Evolutionary conservation across 2,888 invertebrate genomes (phyloP), one percentile per base, ranked within the genome.

Genomic region (Antitype chi): DNA sequence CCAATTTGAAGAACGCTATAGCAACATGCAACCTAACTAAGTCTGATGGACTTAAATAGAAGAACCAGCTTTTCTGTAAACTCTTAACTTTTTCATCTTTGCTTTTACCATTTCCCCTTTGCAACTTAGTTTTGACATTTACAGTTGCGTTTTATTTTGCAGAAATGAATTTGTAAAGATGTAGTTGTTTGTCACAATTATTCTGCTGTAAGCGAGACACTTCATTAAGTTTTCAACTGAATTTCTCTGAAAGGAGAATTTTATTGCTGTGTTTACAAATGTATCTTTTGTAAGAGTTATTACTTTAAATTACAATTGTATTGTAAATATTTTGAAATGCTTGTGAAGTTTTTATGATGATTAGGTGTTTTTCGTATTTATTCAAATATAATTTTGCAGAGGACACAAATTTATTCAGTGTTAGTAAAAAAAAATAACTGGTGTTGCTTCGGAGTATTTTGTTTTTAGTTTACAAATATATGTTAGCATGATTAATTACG

Each of bases 261-360:
- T 70, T 82, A 82, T 82, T 84, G 81, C 85, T 68, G 28, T 79
- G 84, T 81, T 81, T 81, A 84, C 81, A 84, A 72, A 82, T 66
- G 63, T 78, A 70, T 66, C 66, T 69, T 64, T 64, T 64, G 68
- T 38, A 57, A 63, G 64, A 84, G 25, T 70, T 73, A 84, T 70
- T 84, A 64, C 69, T 64, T 32, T 11, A 69, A 69, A 64, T 57
- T 25, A 68, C 8, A 59, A 76, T 55, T 8, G 28, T 43, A 62
- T n/a, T 60, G n/a, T 43, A 49, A 53, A 69, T 23, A 60, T 60
- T 68, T 74, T 38, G 59, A 64, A 60, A 38, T 63, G 15, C 2
- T 59, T 5, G n/a, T 53, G 20, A 8, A 13, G 66, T n/a, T 76
- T 49, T 49, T 11, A 47, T 3, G 32, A 77, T 25, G n/a, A 17